Base-by-base conservation (phyloP, 1,140 invertebrate species). In the Heliconius hewitsoni region DNA sequence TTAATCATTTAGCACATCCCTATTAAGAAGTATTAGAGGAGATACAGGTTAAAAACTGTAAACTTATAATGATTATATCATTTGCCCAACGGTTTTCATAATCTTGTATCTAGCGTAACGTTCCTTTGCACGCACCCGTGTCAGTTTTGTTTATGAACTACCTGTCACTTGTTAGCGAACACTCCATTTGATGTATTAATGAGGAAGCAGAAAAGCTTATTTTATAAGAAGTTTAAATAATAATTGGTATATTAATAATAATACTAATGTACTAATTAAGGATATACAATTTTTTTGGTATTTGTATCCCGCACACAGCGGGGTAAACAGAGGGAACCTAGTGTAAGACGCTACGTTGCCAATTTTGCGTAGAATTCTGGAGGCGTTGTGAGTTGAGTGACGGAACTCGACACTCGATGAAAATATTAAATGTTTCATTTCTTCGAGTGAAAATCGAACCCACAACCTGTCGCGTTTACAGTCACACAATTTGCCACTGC, bases 61-160 rank as follows among this genome's bases (percentile, higher is more conserved):
- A 76, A 80, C 57, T 76, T 27, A 30, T 74, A 76, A 80, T 77
- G 74, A 80, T 80, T 80, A 73, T 80, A 80, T 77, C 79, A 77
- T 80, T 76, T 73, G 74, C 71, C 55, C 79, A 80, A 80, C 79
- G 79, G 79, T 80, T 77, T 77, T 34, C 79, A 76, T 80, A 73
- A 79, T 70, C 74, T 52, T n/a, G 78, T 55, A 77, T 80, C 74
- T 80, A 80, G 79, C 79, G 71, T 76, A 80, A 77, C 79, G 79
- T 77, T 72, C 71, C 71, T 72, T 70, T 71, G 55, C 79, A 73
- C 42, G 55, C 71, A 72, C 71, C 37, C 27, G 71, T 37, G 27
- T 42, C 37, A 39, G 37, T 42, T 42, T 72, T 72, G 37, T 39
- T 72, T 72, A 72, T 72, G 71, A 42, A n/a, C 60, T 16, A 30